Evolutionary conservation across 2,113 vertebrate species (phyloP).

Genomic region (Nettapus auritus): DNA sequence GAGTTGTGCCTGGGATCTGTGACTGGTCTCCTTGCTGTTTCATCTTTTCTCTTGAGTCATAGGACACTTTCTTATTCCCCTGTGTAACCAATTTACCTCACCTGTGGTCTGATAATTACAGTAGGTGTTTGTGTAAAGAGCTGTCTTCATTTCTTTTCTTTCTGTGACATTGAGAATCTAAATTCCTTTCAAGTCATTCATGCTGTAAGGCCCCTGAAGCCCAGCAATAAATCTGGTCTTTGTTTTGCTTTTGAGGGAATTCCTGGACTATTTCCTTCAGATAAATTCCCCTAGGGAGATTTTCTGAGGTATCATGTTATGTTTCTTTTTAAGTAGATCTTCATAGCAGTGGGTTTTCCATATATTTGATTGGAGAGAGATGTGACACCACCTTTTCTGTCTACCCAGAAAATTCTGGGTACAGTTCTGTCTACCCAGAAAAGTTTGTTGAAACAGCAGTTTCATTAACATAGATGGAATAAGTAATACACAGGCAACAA

Average conservation of each 20-base stretch:
- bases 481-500: background rate
- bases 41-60: background rate
- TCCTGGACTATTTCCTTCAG: background rate
- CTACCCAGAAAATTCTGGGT: background rate
- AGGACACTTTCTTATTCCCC: background rate
- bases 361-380: background rate
- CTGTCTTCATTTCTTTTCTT: background rate
- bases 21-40: background rate
- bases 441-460: background rate
- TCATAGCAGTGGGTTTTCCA: background rate
- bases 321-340: background rate
- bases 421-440: background rate
- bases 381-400: background rate
- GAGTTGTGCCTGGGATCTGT: background rate
- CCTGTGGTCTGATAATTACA: background rate
- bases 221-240: background rate
- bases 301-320: background rate
- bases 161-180: slow-evolving; percentile 17
- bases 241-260: slow-evolving; percentile 44
- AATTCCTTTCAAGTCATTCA: background rate
- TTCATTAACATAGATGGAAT: background rate
- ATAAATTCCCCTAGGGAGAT: background rate
- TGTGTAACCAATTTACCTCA: background rate
- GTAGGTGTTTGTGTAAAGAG: background rate
- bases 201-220: slow-evolving; percentile 14